These are phyloP conservation scores for Protophormia terraenovae DNA, from an alignment of 2,888 invertebrate species.

Conservation along the genomic window DNA sequence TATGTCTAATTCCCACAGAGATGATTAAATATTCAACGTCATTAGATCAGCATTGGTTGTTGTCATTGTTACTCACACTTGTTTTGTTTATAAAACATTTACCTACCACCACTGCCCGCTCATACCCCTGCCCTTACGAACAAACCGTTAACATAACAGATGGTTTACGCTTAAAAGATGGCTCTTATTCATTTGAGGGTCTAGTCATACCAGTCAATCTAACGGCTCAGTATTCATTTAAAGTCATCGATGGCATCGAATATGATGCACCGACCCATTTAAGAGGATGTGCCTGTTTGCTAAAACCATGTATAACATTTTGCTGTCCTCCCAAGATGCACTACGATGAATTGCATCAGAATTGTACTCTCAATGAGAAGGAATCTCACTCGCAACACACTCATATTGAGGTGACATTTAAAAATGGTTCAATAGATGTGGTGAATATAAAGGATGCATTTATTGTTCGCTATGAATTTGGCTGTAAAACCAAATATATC, in stretches of 20 bases:
- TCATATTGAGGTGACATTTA: conserved; percentile 73
- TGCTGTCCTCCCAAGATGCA: conserved; percentile 76
- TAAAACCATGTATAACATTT: conserved; percentile 78
- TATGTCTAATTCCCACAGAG: conserved; percentile 8
- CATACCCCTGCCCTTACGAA: conserved; percentile 74
- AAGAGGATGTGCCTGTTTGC: conserved; percentile 78
- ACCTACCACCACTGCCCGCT: conserved; percentile 22
- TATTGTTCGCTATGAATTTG: conserved; percentile 74
- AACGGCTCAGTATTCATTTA: conserved; percentile 74
- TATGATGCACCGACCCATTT: conserved; percentile 72
- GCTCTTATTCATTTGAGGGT: conserved; percentile 76
- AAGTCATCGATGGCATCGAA: conserved; percentile 74
- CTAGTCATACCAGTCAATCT: conserved; percentile 74
- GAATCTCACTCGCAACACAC: conserved; percentile 65
- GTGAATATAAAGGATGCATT: conserved; percentile 72
- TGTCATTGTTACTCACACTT: conserved; percentile 42
- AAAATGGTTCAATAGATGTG: conserved; percentile 55
- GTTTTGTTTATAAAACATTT: conserved; percentile 46
- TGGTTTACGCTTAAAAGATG: conserved; percentile 74
- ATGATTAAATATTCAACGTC: conserved; percentile 40
- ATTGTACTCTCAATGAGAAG: conserved; percentile 69
- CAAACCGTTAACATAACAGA: conserved; percentile 78
- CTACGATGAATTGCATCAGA: conserved; percentile 70
- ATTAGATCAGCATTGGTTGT: conserved; percentile 27
- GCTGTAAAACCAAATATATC: conserved; percentile 74